Evolutionary conservation across 1,140 invertebrate species (phyloP).

Genomic region (Cryptotermes secundus): DNA sequence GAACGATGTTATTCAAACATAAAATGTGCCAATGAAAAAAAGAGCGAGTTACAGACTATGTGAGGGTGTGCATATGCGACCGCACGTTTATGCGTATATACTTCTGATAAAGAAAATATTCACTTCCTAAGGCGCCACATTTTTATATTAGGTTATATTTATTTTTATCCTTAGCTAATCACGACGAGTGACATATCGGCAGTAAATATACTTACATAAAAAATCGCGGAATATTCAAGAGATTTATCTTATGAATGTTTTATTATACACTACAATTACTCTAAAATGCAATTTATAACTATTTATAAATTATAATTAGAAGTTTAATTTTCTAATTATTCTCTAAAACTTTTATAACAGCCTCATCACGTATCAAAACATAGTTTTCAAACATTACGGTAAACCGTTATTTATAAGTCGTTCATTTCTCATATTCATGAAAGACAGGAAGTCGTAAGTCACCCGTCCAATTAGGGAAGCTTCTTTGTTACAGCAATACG

Average conservation of each 20-base stretch:
- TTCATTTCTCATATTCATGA: neutral
- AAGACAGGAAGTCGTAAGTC: neutral
- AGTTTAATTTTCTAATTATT: neutral
- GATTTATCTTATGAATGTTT: neutral
- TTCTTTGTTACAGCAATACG: neutral
- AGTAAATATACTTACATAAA: too few species aligned
- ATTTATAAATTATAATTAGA: neutral
- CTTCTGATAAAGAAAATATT: too few species aligned
- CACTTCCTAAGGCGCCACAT: too few species aligned
- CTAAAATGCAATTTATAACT: neutral
- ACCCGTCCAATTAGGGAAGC: slow-evolving; percentile 8
- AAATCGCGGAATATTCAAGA: too few species aligned
- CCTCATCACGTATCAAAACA: neutral
- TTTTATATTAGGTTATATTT: too few species aligned
- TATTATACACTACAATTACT: neutral
- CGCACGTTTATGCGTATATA: too few species aligned
- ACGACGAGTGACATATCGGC: too few species aligned
- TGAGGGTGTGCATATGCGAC: too few species aligned
- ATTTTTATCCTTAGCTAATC: too few species aligned
- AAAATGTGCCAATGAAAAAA: too few species aligned
- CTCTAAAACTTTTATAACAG: neutral
- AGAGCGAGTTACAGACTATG: too few species aligned
- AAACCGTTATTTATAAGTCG: neutral
- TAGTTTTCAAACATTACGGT: neutral
- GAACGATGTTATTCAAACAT: too few species aligned